A percentile compares a stretch with the other conserved stretches of the same genome.
These are phyloP conservation scores for Agapostemon virescens DNA, from an alignment of 2,888 invertebrate species.

Conservation along the genomic window DNA sequence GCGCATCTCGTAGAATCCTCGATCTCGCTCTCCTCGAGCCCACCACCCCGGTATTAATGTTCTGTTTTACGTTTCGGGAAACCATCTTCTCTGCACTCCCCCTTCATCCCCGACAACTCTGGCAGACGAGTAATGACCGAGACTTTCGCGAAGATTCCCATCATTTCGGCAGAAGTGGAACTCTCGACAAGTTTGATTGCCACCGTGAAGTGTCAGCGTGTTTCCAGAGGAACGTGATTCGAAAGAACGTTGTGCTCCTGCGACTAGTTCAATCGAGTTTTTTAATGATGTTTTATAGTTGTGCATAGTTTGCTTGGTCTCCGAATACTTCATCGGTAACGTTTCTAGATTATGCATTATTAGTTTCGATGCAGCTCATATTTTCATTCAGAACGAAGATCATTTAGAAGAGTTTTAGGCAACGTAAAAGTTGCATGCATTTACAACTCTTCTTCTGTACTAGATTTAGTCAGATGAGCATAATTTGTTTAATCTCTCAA, in stretches of 20 bases:
- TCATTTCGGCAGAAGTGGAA: constrained; percentile 55
- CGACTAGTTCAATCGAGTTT: background rate
- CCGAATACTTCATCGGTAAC: background rate
- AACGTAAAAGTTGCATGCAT: too few relatives aligned
- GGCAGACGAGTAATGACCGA: constrained; percentile 55
- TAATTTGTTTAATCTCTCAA: too few relatives aligned
- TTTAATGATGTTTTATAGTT: background rate
- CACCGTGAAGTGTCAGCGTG: constrained; percentile 52
- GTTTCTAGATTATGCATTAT: background rate
- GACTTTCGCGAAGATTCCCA: constrained; percentile 58
- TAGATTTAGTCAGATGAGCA: too few relatives aligned
- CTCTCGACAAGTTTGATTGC: constrained; percentile 66
- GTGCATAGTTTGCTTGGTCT: background rate
- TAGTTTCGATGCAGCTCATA: background rate
- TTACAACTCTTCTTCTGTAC: too few relatives aligned
- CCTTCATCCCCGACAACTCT: constrained; percentile 1
- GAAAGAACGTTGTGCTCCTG: constrained; percentile 10
- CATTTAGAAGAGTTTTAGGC: too few relatives aligned
- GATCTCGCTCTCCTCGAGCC: constrained; percentile 42
- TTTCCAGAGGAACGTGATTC: constrained; percentile 49
- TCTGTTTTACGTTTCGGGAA: constrained; percentile 63
- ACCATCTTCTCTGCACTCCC: constrained; percentile 15
- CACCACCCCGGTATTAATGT: constrained; percentile 63
- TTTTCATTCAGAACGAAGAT: too few relatives aligned
- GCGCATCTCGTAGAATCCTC: constrained; percentile 39